A percentile compares a stretch with the other conserved stretches of the same genome.
Evolutionary conservation across 2,888 invertebrate species (phyloP).

Genomic region (Thecophora atra): DNA sequence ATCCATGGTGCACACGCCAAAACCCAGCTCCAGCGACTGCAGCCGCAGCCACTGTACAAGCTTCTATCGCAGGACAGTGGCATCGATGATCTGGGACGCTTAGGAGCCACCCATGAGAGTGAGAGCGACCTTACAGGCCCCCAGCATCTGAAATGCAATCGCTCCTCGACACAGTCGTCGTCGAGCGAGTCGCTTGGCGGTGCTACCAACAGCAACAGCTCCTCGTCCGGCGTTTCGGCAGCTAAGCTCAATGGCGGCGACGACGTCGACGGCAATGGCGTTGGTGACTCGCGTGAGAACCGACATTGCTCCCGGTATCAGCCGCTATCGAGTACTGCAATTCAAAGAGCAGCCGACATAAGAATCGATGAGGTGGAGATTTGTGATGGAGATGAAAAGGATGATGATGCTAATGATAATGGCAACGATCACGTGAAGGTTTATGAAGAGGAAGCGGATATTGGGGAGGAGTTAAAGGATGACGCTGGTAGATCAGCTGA

Average conservation of each 20-base stretch:
- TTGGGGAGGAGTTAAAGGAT: slow-evolving; percentile 44
- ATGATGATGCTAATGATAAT: slow-evolving; percentile 46
- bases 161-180: slow-evolving; percentile 49
- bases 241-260: slow-evolving; percentile 32
- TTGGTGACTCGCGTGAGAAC: slow-evolving; percentile 34
- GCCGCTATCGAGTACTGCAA: slow-evolving; percentile 21
- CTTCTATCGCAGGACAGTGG: slow-evolving; percentile 65
- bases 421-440: slow-evolving; percentile 52
- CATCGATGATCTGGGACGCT: slow-evolving; percentile 57
- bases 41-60: slow-evolving; percentile 43
- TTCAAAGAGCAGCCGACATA: slow-evolving; percentile 49
- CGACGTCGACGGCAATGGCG: slow-evolving; percentile 40
- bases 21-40: slow-evolving; percentile 50
- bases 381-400: slow-evolving; percentile 47
- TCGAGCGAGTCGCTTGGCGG: slow-evolving; percentile 58
- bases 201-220: slow-evolving; percentile 25
- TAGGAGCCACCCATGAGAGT: slow-evolving; percentile 18
- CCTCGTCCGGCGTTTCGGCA: slow-evolving; percentile 25
- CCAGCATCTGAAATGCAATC: slow-evolving; percentile 44
- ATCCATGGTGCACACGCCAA: slow-evolving; percentile 53
- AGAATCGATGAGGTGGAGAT: slow-evolving; percentile 60
- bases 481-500: slow-evolving; percentile 43
- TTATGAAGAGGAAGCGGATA: slow-evolving; percentile 56
- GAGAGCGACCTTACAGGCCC: slow-evolving; percentile 34
- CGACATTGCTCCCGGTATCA: slow-evolving; percentile 43